Percentiles rank a stretch among this genome's conserved stretches.
These are phyloP conservation scores for Leucosticte australis DNA, from an alignment of 2,113 vertebrate species.

Conservation along the genomic window DNA sequence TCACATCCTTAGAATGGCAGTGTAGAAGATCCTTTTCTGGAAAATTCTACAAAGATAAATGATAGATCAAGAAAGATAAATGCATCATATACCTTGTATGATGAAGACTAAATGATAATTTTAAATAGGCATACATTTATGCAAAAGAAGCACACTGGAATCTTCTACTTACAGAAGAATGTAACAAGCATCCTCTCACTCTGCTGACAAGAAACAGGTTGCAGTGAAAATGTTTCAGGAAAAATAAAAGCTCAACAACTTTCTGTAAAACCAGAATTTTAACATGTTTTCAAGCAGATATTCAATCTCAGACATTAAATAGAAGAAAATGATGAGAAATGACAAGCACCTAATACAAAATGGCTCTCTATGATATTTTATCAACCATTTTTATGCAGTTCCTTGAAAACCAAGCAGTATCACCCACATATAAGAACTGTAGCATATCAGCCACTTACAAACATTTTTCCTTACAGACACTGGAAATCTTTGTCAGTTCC, in stretches of 20 bases:
- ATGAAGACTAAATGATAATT: background rate
- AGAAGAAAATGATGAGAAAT: background rate
- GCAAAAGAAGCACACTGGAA: background rate
- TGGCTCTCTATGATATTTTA: background rate
- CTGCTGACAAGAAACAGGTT: background rate
- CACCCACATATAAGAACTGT: background rate
- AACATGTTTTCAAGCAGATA: background rate
- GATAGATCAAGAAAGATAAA: conserved; percentile 1
- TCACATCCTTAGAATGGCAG: conserved; percentile 88
- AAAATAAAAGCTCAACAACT: background rate
- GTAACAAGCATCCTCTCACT: background rate
- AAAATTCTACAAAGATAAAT: conserved; percentile 83
- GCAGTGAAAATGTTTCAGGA: background rate
- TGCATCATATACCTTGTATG: background rate
- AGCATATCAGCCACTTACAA: background rate
- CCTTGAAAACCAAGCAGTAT: background rate
- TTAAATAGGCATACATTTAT: background rate
- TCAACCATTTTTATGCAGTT: background rate
- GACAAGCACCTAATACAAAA: background rate
- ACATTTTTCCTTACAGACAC: background rate
- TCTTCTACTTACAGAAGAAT: background rate
- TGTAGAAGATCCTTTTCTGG: conserved; percentile 92
- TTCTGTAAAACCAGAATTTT: background rate
- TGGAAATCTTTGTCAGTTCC: background rate
- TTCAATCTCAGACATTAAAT: background rate